Conservation (phyloP, 2,888 invertebrate genomes). For the Plebejus anna region DNA sequence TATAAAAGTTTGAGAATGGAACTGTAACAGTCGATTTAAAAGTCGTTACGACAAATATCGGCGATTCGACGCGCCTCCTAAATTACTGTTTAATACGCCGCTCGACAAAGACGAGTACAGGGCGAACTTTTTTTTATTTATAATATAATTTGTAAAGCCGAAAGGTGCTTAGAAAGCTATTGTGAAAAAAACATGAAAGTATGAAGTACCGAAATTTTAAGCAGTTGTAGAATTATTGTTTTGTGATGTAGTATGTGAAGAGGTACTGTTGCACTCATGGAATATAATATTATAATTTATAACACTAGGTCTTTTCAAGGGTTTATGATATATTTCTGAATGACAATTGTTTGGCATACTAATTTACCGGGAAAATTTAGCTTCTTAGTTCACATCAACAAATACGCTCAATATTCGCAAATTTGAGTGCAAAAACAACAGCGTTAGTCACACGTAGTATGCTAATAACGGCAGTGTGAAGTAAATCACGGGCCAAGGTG, state of each 20-base stretch:
- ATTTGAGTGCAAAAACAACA: constrained; percentile 24
- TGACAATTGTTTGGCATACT: no score
- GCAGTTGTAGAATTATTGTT: neutral
- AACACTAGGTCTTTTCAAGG: no score
- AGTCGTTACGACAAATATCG: constrained; percentile 58
- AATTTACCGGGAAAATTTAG: no score
- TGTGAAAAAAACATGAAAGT: neutral
- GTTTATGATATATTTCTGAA: no score
- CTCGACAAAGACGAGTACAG: constrained; percentile 37
- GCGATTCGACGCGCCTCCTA: constrained; percentile 58
- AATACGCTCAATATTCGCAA: constrained; percentile 9
- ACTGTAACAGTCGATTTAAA: constrained; percentile 66
- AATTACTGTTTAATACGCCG: constrained; percentile 61
- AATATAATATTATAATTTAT: no score
- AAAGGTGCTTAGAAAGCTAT: neutral
- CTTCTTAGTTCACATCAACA: neutral
- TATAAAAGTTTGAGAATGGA: constrained; percentile 59
- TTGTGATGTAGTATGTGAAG: neutral
- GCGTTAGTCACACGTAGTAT: constrained; percentile 62
- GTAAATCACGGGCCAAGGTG: constrained; percentile 69
- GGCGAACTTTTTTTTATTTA: constrained; percentile 30
- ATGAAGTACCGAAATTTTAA: neutral
- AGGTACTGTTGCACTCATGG: no score
- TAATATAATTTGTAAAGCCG: constrained; percentile 13
- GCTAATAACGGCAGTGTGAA: constrained; percentile 53